Evolutionary conservation across 2,113 vertebrate genomes (phyloP).

Genomic region (Lichenostomus cassidix): DNA sequence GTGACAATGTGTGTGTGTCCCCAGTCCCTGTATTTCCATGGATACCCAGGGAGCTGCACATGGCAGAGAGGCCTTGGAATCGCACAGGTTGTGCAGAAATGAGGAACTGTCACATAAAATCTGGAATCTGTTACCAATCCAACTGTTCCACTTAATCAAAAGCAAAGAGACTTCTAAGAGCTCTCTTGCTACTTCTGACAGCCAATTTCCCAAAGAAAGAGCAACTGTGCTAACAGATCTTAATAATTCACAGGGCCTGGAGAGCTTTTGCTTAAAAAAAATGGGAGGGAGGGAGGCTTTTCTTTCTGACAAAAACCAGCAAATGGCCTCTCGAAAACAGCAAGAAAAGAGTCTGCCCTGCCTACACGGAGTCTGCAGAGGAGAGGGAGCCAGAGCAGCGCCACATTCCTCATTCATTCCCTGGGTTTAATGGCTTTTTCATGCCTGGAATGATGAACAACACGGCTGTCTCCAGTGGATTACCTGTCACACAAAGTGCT

Average conservation of each 20-base stretch:
- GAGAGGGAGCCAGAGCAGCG: constrained; percentile 24
- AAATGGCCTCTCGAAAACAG: constrained; percentile 72
- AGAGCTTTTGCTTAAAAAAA: constrained; percentile 46
- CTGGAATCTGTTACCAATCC: constrained; percentile 58
- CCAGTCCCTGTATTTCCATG: not conserved
- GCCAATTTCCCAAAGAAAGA: constrained; percentile 70
- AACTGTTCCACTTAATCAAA: constrained; percentile 70
- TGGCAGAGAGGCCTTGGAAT: not conserved
- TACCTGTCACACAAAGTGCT: not conserved
- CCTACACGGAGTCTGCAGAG: constrained; percentile 20
- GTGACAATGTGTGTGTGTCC: not conserved
- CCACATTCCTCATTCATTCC: constrained; percentile 31
- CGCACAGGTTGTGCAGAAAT: not conserved
- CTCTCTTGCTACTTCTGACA: constrained; percentile 62
- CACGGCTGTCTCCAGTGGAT: not conserved
- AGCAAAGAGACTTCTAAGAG: constrained; percentile 60
- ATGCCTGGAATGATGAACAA: not conserved
- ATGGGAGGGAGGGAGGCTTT: not conserved
- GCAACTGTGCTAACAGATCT: constrained; percentile 72
- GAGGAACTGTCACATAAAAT: constrained; percentile 56
- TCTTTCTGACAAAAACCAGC: constrained; percentile 70
- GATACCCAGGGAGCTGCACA: not conserved
- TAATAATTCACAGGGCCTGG: constrained; percentile 66
- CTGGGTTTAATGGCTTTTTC: constrained; percentile 28
- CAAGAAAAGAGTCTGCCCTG: constrained; percentile 51